A percentile compares a stretch with the other conserved stretches of the same genome.
Evolutionary conservation across 1,140 invertebrate species (phyloP).

Genomic region (Melitaea cinxia): DNA sequence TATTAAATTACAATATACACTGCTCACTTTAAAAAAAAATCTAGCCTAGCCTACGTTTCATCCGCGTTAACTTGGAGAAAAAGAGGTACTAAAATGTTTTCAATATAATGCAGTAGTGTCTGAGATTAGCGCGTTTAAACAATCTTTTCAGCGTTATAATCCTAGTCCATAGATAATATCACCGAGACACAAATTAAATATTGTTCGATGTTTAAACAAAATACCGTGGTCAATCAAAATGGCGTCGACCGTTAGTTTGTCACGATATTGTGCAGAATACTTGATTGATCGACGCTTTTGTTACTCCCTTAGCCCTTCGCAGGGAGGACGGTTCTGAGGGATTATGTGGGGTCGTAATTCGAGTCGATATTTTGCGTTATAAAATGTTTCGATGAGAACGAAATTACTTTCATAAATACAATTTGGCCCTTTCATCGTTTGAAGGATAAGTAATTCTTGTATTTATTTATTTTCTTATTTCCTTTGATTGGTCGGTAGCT

Average conservation of each 20-base stretch:
- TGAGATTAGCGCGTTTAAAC: no score
- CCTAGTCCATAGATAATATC: no score
- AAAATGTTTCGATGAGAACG: slow-evolving; percentile 2
- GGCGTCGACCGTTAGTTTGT: slow-evolving; percentile 26
- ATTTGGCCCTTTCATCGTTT: background rate
- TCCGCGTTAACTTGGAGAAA: no score
- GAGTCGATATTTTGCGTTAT: slow-evolving; percentile 6
- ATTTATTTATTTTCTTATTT: background rate
- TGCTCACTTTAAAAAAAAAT: no score
- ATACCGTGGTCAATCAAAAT: slow-evolving; percentile 29
- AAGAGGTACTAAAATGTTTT: no score
- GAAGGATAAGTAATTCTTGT: no score
- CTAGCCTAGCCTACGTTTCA: no score
- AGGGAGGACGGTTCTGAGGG: slow-evolving; percentile 7
- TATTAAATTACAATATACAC: no score
- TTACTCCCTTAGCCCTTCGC: slow-evolving; percentile 8
- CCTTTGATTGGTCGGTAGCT: no score
- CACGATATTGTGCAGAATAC: slow-evolving; percentile 16
- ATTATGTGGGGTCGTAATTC: slow-evolving; percentile 12
- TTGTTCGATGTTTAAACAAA: background rate
- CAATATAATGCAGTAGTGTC: no score
- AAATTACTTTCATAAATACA: slow-evolving; percentile 3
- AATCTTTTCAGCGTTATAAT: no score
- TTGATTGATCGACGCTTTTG: slow-evolving; percentile 29
- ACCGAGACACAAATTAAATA: no score